Conservation (phyloP, 2,888 invertebrate genomes). For the Caradrina kadenii region DNA sequence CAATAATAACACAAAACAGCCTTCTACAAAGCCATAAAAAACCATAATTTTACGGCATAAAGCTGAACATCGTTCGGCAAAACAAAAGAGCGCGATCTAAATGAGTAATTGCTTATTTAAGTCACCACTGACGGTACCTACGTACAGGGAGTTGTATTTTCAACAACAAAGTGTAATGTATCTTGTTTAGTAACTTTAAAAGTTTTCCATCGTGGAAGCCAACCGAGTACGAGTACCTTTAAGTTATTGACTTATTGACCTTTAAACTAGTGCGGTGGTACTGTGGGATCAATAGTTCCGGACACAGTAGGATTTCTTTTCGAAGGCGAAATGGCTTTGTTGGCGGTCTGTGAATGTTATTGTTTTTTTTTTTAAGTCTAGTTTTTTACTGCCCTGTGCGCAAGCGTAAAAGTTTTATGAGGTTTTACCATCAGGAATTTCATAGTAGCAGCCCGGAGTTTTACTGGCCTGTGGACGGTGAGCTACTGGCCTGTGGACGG, state of each 20-base stretch:
- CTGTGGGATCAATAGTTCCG: slow-evolving; percentile 44
- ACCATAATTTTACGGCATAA: slow-evolving; percentile 27
- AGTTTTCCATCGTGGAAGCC: slow-evolving; percentile 68
- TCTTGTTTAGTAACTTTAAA: slow-evolving; percentile 75
- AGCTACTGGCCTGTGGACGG: no score
- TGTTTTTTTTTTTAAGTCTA: not conserved
- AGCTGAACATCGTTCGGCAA: slow-evolving; percentile 24
- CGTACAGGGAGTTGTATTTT: slow-evolving; percentile 42
- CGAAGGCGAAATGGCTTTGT: slow-evolving; percentile 10
- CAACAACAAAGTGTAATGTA: slow-evolving; percentile 71
- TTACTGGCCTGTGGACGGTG: no score
- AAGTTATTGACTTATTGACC: slow-evolving; percentile 75
- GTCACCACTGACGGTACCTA: slow-evolving; percentile 36
- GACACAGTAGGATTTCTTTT: slow-evolving; percentile 39
- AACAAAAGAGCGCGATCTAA: slow-evolving; percentile 52
- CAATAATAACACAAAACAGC: slow-evolving; percentile 1
- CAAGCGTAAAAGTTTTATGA: no score
- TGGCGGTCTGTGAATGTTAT: slow-evolving; percentile 1
- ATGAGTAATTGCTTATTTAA: slow-evolving; percentile 65
- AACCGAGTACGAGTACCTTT: slow-evolving; percentile 36
- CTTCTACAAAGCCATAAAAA: slow-evolving; percentile 39
- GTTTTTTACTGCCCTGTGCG: no score
- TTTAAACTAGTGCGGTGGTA: slow-evolving; percentile 63
- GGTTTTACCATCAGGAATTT: no score
- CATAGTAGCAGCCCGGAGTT: no score